Evolutionary conservation across 2,888 invertebrate species (phyloP).

Genomic region (Cephus rjabovi): DNA sequence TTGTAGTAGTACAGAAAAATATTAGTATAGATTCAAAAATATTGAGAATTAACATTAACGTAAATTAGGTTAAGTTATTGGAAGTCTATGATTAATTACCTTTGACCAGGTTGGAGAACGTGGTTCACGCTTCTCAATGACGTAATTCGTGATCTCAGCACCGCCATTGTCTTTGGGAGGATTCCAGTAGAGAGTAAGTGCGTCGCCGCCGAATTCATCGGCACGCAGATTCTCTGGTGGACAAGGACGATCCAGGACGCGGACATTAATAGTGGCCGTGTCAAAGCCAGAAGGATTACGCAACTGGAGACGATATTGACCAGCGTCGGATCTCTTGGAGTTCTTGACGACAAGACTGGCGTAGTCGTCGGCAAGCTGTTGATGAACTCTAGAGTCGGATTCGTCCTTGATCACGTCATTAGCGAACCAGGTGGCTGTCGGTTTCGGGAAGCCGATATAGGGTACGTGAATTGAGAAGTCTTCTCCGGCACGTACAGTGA

Average conservation of each 20-base stretch:
- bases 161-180: constrained; percentile 98
- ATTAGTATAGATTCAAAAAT: constrained; percentile 10
- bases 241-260: constrained; percentile 91
- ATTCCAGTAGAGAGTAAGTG: constrained; percentile 95
- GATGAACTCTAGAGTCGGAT: constrained; percentile 82
- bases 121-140: constrained; percentile 93
- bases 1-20: constrained; percentile 24
- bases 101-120: constrained; percentile 87
- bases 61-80: neutral
- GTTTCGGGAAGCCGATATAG: constrained; percentile 95
- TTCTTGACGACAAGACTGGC: constrained; percentile 94
- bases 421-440: constrained; percentile 93
- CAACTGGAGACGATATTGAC: constrained; percentile 91
- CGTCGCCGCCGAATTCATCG: constrained; percentile 95
- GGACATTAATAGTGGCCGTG: constrained; percentile 94
- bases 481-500: constrained; percentile 97
- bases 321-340: constrained; percentile 89
- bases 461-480: constrained; percentile 98
- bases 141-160: constrained; percentile 93
- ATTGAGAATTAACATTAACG: neutral
- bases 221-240: constrained; percentile 93
- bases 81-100: constrained; percentile 39
- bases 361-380: constrained; percentile 85
- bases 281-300: constrained; percentile 97
- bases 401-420: constrained; percentile 87